Conservation (phyloP, 2,888 invertebrate genomes). For the Cistogaster globosa region DNA sequence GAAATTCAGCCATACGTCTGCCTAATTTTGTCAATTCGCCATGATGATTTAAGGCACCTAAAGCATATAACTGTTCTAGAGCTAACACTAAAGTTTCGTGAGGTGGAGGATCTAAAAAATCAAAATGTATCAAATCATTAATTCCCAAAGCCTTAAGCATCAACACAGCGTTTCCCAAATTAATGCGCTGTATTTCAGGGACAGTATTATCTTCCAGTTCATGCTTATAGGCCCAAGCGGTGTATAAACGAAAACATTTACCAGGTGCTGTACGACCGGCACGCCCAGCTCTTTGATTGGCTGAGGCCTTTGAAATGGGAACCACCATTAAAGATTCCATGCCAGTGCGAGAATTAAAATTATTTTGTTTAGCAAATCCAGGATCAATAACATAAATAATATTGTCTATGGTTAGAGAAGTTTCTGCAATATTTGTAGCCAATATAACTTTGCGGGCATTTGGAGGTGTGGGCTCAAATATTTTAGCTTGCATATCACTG, state of each 20-base stretch:
- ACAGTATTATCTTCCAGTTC: conserved; percentile 99
- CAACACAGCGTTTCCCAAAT: conserved; percentile 97
- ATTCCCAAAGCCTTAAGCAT: conserved; percentile 98
- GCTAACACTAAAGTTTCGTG: conserved; percentile 96
- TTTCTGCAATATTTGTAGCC: conserved; percentile 99
- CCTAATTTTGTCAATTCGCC: conserved; percentile 99
- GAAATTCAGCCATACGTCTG: conserved; percentile 99
- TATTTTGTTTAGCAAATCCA: conserved; percentile 99
- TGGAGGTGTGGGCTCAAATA: conserved; percentile 98
- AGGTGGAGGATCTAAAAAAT: conserved; percentile 99
- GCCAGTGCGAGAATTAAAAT: conserved; percentile 98
- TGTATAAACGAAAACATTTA: conserved; percentile 98
- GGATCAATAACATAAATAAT: conserved; percentile 99
- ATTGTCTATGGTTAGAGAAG: conserved; percentile 99
- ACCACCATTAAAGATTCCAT: conserved; percentile 99
- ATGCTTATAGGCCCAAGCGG: conserved; percentile 99
- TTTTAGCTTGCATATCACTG: conserved; percentile 99
- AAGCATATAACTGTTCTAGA: conserved; percentile 97
- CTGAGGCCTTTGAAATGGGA: conserved; percentile 99
- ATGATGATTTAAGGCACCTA: conserved; percentile 98
- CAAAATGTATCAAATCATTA: conserved; percentile 98
- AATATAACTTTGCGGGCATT: conserved; percentile 98
- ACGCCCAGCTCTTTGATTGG: conserved; percentile 98
- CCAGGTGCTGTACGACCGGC: conserved; percentile 98
- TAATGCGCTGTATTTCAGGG: conserved; percentile 99